Conservation (phyloP, 1,140 invertebrate genomes). For the Patella vulgata region DNA sequence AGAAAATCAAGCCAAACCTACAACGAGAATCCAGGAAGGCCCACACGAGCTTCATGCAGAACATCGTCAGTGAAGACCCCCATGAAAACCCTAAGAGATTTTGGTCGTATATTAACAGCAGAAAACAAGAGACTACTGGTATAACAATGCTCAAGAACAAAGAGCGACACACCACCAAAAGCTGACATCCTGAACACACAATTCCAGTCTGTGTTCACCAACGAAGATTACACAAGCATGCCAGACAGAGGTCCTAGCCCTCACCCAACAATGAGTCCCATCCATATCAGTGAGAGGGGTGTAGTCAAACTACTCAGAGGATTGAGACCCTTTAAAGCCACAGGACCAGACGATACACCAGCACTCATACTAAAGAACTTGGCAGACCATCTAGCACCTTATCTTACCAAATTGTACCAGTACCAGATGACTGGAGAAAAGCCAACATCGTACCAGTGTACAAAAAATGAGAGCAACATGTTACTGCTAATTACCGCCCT, state of each 20-base stretch:
- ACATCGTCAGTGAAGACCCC: no score
- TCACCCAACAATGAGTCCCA: background rate
- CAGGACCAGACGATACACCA: slow-evolving; percentile 10
- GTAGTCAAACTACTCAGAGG: slow-evolving; percentile 3
- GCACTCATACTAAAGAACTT: background rate
- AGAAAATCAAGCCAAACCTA: no score
- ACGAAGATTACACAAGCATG: no score
- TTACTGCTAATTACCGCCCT: slow-evolving; percentile 18
- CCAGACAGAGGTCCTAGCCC: slow-evolving; percentile 5
- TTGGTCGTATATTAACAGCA: no score
- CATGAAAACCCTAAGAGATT: no score
- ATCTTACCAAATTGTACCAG: slow-evolving; percentile 2
- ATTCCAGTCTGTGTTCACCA: no score
- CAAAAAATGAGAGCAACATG: slow-evolving; percentile 20
- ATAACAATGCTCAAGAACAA: no score
- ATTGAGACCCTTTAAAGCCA: slow-evolving; percentile 12
- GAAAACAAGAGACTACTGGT: no score
- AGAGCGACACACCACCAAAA: no score
- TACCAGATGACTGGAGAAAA: slow-evolving; percentile 19
- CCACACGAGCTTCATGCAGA: no score
- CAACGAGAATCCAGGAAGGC: no score
- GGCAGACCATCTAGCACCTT: slow-evolving; percentile 1
- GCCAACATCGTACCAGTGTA: slow-evolving; percentile 13
- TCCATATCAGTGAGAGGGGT: background rate
- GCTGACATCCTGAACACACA: no score